A percentile compares a stretch with the other conserved stretches of the same genome.
Conservation (phyloP, 2,797 vertebrate genomes). For the Cephalopachus bancanus region DNA sequence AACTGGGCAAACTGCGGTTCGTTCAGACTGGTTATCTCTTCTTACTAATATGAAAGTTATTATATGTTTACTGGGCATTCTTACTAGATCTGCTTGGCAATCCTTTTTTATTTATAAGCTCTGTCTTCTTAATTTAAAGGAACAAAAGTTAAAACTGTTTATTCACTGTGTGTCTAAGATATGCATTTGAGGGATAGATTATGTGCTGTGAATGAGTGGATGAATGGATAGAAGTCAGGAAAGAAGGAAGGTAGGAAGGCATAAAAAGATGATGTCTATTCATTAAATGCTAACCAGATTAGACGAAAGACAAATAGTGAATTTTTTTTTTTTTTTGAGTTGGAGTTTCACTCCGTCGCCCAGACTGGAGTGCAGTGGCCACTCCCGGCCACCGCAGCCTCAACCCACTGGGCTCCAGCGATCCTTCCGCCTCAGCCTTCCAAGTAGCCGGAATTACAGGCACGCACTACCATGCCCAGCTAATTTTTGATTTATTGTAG, state of each 20-base stretch:
- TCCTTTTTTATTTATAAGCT: not conserved
- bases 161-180: constrained; percentile 13
- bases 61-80: not conserved
- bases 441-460: no score
- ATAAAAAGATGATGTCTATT: not conserved
- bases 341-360: no score
- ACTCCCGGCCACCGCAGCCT: no score
- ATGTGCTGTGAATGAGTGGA: not conserved
- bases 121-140: constrained; percentile 37
- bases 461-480: no score
- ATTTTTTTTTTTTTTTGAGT: no score
- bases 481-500: no score
- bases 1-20: not conserved
- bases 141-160: constrained; percentile 48
- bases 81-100: not conserved
- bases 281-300: constrained; percentile 13
- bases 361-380: no score
- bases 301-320: not conserved
- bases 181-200: not conserved
- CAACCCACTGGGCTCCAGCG: no score
- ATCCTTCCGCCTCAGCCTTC: no score
- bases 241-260: not conserved
- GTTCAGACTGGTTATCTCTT: constrained; percentile 51
- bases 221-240: not conserved
- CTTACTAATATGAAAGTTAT: constrained; percentile 25